These are phyloP conservation scores for Yponomeuta malinellus DNA, from an alignment of 2,888 invertebrate species.

Conservation along the genomic window DNA sequence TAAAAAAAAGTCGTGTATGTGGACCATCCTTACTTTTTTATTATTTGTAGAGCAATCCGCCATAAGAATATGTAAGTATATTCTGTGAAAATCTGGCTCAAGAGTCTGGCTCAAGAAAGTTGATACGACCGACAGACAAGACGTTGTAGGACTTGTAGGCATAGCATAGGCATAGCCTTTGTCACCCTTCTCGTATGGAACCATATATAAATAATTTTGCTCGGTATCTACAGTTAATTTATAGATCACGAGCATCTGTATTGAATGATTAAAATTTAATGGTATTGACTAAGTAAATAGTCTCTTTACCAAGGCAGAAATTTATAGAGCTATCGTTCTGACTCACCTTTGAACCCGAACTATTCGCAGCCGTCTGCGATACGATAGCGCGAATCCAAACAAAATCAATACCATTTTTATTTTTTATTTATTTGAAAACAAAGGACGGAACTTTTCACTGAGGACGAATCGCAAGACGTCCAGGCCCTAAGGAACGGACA, in stretches of 20 bases:
- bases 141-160: too few relatives aligned
- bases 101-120: too few relatives aligned
- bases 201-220: too few relatives aligned
- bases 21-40: too few relatives aligned
- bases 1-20: too few relatives aligned
- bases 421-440: not conserved
- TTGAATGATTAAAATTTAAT: not conserved
- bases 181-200: too few relatives aligned
- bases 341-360: conserved; percentile 11
- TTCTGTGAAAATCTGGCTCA: too few relatives aligned
- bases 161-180: too few relatives aligned
- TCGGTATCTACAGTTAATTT: too few relatives aligned
- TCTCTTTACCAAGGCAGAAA: not conserved
- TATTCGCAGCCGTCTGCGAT: conserved; percentile 22
- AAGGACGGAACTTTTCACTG: not conserved
- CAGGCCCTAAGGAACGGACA: not conserved
- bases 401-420: conserved; percentile 30
- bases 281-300: not conserved
- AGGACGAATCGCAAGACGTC: not conserved
- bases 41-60: too few relatives aligned
- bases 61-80: too few relatives aligned
- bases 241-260: not conserved
- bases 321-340: not conserved
- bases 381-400: conserved; percentile 34
- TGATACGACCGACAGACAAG: too few relatives aligned